Base-by-base conservation (phyloP, 2,888 invertebrate genomes). In the Magallana nippona region DNA sequence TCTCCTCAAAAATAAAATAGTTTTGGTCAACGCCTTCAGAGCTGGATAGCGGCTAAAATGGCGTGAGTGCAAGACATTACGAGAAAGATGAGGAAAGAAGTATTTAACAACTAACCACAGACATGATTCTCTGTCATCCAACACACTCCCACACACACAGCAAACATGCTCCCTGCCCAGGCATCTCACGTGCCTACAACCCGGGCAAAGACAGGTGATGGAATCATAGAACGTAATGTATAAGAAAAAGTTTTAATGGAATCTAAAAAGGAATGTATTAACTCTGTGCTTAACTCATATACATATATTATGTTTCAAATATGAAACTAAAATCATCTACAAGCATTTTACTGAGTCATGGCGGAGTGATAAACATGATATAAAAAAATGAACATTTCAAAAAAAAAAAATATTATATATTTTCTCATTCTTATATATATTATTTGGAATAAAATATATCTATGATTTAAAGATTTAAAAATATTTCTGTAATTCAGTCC, bases 401-500 rank as follows among this genome's bases (percentile, higher is more conserved):
- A 32, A 32, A 27, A 3, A 44, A 44, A 44, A 44, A 44, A 44
- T 44, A 44, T 44, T 44, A 44, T 8, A 5, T 8, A 44, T 44
- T 44, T 44, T 5, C 44, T 44, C 8, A 44, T 44, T 44, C 8
- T 44, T 44, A 44, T 44, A 44, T 44, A 44, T 8, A 44, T 44
- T 44, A 44, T 44, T 44, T 44, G 60, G 27, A 60, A 60, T 60
- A 60, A 60, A 60, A 44, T 44, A 44, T 44, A 44, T 44, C 44
- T 60, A 60, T 60, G 17, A 10, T 17, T 19, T 11, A 5, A n/a
- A 60, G 19, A 60, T 10, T 17, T 10, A 17, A n/a, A 19, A 17
- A 60, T n/a, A 3, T 60, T 60, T 60, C n/a, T 19, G 60, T n/a
- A 10, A 19, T 10, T 71, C 27, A 82, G 17, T 82, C 80, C 22